Percentiles rank a stretch among this genome's conserved stretches.
Conservation (phyloP, 2,797 vertebrate genomes). For the Caiman crocodilus region DNA sequence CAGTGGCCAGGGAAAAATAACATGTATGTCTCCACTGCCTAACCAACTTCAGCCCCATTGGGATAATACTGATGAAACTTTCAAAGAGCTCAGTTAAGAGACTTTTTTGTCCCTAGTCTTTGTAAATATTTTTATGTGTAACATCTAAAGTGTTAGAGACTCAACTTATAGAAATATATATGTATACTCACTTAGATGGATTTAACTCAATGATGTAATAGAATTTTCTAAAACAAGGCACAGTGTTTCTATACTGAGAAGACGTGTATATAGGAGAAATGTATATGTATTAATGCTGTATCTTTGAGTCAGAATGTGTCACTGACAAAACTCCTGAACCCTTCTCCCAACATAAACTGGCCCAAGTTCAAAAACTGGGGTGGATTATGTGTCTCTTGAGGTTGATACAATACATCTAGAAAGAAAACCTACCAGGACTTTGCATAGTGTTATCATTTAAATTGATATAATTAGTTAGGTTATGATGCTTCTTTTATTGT, state of each 20-base stretch:
- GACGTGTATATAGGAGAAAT: not conserved
- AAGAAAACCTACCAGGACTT: not conserved
- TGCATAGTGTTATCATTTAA: fast-evolving
- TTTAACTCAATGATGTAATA: not conserved
- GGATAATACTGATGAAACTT: not conserved
- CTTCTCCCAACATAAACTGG: fast-evolving
- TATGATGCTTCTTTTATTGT: constrained; percentile 17
- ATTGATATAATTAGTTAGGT: constrained; percentile 23
- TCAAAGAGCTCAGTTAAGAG: not conserved
- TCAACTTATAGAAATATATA: constrained; percentile 1
- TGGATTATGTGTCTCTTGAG: not conserved
- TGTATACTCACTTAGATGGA: not conserved
- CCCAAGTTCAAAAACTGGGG: not conserved
- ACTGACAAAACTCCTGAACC: not conserved
- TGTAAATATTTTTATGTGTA: not conserved
- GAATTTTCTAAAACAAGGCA: not conserved
- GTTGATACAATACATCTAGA: not conserved
- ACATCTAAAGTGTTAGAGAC: not conserved
- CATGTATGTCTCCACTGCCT: not conserved
- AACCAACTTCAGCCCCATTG: not conserved
- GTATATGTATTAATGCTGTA: not conserved
- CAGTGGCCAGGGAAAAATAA: not conserved
- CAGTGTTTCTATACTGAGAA: not conserved
- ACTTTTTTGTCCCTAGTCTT: not conserved
- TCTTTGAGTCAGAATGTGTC: not conserved